Conservation (phyloP, 2,113 vertebrate genomes). For the Clupea harengus region DNA sequence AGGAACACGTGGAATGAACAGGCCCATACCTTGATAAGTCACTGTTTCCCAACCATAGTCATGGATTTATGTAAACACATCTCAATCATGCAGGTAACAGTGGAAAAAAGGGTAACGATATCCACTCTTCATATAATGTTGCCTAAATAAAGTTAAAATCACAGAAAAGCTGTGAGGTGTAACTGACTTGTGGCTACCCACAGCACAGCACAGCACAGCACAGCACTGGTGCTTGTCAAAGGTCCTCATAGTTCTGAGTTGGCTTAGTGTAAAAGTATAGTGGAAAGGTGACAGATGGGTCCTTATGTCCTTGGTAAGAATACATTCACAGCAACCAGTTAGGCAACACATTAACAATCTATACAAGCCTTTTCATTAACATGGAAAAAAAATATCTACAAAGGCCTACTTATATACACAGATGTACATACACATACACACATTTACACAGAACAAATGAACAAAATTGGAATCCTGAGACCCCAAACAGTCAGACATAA, state of each 20-base stretch:
- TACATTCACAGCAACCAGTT: not conserved
- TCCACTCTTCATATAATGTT: not conserved
- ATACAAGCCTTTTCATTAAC: not conserved
- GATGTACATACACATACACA: not conserved
- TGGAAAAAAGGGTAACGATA: not conserved
- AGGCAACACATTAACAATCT: not conserved
- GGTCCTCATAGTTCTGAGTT: not conserved
- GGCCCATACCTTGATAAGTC: not conserved
- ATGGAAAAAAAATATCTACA: not conserved
- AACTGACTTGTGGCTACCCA: not conserved
- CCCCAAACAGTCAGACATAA: not conserved
- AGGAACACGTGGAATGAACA: not conserved
- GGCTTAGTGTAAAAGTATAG: not conserved
- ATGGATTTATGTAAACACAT: slow-evolving; percentile 5
- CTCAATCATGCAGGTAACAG: not conserved
- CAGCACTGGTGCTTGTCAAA: not conserved
- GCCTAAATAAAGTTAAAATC: not conserved
- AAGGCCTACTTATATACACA: not conserved
- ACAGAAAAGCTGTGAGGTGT: slow-evolving; percentile 1
- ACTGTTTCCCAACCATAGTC: not conserved
- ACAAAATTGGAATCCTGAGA: not conserved
- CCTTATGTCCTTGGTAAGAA: not conserved
- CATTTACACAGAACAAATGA: not conserved
- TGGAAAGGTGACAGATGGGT: not conserved
- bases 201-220: not conserved